phyloP scores from a whole-genome alignment of 2,888 invertebrate species.

The Linnaemya vulpina region DNA sequence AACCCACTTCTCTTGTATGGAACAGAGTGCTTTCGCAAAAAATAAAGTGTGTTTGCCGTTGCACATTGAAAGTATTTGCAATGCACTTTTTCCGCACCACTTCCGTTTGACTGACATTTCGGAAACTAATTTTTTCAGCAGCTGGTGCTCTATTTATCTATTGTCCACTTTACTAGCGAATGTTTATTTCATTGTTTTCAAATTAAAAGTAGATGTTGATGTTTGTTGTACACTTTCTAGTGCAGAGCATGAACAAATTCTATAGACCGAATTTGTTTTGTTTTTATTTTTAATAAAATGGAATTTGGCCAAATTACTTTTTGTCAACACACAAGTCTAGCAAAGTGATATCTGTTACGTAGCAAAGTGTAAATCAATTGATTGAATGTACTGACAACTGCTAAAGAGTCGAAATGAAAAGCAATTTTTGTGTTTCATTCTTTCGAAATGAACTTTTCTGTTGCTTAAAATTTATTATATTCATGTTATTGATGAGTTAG shows the following conservation, averaged over 20 bases:
- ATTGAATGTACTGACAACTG: not conserved
- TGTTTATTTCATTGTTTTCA: not conserved
- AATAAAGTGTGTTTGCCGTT: too few relatives aligned
- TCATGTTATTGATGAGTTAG: too few relatives aligned
- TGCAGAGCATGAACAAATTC: not conserved
- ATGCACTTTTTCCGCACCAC: slow-evolving; percentile 49
- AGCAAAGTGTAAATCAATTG: slow-evolving; percentile 2
- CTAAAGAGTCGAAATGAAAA: not conserved
- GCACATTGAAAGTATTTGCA: too few relatives aligned
- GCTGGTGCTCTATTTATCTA: not conserved
- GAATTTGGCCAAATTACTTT: slow-evolving; percentile 1
- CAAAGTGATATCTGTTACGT: not conserved
- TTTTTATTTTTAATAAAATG: not conserved
- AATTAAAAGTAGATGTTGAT: not conserved
- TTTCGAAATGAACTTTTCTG: too few relatives aligned
- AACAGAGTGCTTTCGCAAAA: too few relatives aligned
- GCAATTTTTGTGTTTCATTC: not conserved
- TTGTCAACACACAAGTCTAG: not conserved
- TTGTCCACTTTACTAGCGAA: not conserved
- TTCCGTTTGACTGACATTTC: slow-evolving; percentile 38
- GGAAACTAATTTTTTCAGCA: slow-evolving; percentile 12
- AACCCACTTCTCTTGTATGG: too few relatives aligned
- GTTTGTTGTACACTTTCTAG: not conserved
- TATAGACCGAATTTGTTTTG: not conserved
- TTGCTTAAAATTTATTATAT: too few relatives aligned